Evolutionary conservation across 92 coral and sea anemone genomes (phyloP), one percentile per base, ranked within the genome.

Genomic region (Palythoa grandiflora): DNA sequence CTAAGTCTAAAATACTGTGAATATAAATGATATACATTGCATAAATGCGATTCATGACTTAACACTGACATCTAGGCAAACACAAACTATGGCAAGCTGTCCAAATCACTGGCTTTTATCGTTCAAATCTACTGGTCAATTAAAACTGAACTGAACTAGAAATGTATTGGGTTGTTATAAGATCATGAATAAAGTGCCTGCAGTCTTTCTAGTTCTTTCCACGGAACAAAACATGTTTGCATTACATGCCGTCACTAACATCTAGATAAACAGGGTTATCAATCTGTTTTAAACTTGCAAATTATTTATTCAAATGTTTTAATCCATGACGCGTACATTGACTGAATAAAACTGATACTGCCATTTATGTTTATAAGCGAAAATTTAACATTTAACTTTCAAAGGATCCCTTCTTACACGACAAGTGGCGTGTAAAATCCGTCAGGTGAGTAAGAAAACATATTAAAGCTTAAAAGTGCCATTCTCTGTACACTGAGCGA

Each of bases 391-490:
- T 61, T 80, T 54, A 61, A 80, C 57, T 80, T 57, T 63, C 57
- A 50, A 66, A 44, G 20, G 20, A 11, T 9, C 44, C 39, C 12
- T 66, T 81, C 21, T 61, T 20, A 5, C 44, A 8, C 17, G 75
- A 5, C 17, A 81, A 81, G 75, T 65, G 86, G 40, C 86, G 61
- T 47, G 59, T 81, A 81, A 81, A 81, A 81, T 81, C 59, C 86
- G 86, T 81, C 86, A 47, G 86, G n/a, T 65, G 9, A 63, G 75
- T 40, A 63, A 63, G 51, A 65, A 14, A 65, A 20, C 20, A 68
- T 5, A 55, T 15, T n/a, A 40, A 0, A 68, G 35, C 11, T 38
- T 37, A 37, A 9, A 47, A 80, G 21, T 20, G 1, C 8, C 61
- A 2, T 48, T 63, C 74, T 80, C 57, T 39, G 7, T 1, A 12